These are phyloP conservation scores for Luscinia luscinia DNA, from an alignment of 2,797 vertebrate species.

Conservation along the genomic window DNA sequence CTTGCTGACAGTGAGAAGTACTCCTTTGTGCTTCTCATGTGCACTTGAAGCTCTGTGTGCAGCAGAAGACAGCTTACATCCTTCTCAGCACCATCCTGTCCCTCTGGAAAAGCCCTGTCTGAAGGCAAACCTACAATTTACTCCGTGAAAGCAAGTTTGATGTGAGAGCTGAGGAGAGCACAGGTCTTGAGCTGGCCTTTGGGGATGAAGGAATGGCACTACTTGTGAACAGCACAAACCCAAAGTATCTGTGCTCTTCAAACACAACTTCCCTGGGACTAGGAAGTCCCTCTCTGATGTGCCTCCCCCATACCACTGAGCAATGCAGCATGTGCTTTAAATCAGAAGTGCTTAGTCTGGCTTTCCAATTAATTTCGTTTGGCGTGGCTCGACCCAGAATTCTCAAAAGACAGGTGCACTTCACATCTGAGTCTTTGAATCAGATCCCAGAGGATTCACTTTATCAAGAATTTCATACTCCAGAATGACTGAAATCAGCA, in stretches of 20 bases:
- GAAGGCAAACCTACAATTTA: not conserved
- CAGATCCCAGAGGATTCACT: not conserved
- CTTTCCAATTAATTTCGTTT: conserved; percentile 15
- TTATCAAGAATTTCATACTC: not conserved
- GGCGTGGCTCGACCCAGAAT: not conserved
- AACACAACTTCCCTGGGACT: not conserved
- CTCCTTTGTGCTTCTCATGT: not conserved
- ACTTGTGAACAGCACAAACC: not conserved
- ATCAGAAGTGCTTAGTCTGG: not conserved
- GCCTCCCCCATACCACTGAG: not conserved
- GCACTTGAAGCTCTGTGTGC: not conserved
- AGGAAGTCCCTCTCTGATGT: not conserved
- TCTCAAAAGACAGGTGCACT: not conserved
- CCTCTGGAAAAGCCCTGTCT: not conserved
- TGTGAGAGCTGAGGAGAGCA: not conserved
- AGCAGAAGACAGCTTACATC: not conserved
- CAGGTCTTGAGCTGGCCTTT: not conserved
- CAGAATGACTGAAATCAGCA: conserved; percentile 8
- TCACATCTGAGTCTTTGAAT: not conserved
- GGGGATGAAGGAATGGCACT: not conserved
- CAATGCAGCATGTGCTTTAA: not conserved
- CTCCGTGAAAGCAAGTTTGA: not conserved
- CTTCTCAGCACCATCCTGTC: not conserved
- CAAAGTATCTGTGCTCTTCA: not conserved
- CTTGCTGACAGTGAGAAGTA: conserved; percentile 58